Evolutionary conservation across 2,113 vertebrate genomes (phyloP).

Genomic region (Butorides virescens): DNA sequence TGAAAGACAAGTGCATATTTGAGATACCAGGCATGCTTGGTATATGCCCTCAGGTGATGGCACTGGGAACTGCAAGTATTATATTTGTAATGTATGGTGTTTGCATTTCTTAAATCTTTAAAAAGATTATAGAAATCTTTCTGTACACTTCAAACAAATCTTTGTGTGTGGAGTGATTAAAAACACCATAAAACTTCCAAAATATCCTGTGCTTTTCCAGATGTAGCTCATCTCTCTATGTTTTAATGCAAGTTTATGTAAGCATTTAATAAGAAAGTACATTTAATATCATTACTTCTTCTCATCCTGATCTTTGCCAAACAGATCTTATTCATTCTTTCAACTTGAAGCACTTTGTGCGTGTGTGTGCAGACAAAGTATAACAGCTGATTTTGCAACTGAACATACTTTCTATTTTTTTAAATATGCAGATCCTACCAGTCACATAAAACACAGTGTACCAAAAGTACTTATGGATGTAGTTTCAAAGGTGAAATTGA

Average conservation of each 20-base stretch:
- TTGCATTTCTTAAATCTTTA: neutral
- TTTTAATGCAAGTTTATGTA: neutral
- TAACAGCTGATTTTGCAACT: neutral
- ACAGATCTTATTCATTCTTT: neutral
- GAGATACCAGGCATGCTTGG: neutral
- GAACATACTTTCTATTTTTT: neutral
- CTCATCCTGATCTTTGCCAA: neutral
- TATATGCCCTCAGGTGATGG: neutral
- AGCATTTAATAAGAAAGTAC: neutral
- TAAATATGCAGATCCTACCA: neutral
- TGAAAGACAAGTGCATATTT: neutral
- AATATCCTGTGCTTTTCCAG: neutral
- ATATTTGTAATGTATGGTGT: neutral
- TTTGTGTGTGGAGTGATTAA: neutral
- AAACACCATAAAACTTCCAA: neutral
- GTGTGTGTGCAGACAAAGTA: accelerated
- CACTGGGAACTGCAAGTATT: neutral
- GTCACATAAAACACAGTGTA: neutral
- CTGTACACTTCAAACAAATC: neutral
- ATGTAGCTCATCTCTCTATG: neutral
- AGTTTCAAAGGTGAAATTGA: neutral
- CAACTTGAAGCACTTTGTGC: neutral
- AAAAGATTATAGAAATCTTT: neutral
- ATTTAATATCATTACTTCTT: neutral
- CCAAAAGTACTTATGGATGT: neutral